These are phyloP conservation scores for Ptyas mucosa DNA, from an alignment of 2,113 vertebrate species.

Conservation along the genomic window DNA sequence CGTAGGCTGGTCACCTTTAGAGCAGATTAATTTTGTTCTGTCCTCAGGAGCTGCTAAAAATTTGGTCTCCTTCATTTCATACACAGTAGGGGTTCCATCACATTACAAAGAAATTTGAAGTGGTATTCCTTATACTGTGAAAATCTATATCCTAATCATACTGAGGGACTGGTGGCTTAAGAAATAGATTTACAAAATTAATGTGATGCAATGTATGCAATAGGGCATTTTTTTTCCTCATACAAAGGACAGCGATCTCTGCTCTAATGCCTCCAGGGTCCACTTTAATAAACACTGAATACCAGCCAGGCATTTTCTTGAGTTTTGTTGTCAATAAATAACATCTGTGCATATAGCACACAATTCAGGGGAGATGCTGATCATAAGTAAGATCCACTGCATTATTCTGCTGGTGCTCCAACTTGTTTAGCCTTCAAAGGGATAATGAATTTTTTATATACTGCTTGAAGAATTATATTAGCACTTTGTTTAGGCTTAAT, in stretches of 20 bases:
- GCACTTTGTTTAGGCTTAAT: slow-evolving; percentile 22
- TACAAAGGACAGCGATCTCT: slow-evolving; percentile 1
- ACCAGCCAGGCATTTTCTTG: slow-evolving; percentile 17
- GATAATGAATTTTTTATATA: slow-evolving; percentile 33
- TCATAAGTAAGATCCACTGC: slow-evolving; percentile 13
- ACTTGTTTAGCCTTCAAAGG: slow-evolving; percentile 29
- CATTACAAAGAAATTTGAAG: slow-evolving; percentile 5
- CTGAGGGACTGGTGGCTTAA: not conserved
- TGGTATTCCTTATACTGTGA: not conserved
- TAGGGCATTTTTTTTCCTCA: not conserved
- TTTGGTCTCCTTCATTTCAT: slow-evolving; percentile 16
- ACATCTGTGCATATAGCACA: not conserved
- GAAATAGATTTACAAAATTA: not conserved
- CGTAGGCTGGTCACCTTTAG: not conserved
- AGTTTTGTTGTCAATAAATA: slow-evolving; percentile 39
- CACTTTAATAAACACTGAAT: slow-evolving; percentile 19
- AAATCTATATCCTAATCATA: not conserved
- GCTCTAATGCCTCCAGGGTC: not conserved
- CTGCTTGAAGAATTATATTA: slow-evolving; percentile 37
- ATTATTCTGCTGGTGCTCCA: slow-evolving; percentile 17
- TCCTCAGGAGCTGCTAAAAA: not conserved
- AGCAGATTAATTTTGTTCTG: slow-evolving; percentile 1
- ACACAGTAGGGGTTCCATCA: slow-evolving; percentile 5
- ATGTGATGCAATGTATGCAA: slow-evolving; percentile 4
- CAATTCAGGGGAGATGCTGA: slow-evolving; percentile 8